Evolutionary conservation across 2,113 vertebrate species (phyloP).

Genomic region (Platysteira castanea): DNA sequence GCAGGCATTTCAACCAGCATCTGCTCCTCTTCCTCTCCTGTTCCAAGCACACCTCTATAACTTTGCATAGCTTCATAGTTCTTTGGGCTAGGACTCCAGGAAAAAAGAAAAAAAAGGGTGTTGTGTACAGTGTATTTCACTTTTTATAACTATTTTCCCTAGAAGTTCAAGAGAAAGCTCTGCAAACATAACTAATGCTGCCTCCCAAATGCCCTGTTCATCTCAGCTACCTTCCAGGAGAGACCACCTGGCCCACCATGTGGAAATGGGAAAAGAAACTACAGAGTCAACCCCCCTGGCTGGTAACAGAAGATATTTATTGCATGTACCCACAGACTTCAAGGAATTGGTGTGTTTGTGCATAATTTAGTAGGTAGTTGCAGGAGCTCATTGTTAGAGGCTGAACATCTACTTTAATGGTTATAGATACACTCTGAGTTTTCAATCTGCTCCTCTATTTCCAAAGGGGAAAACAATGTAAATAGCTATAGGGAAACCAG

Average conservation of each 20-base stretch:
- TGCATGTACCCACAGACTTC: neutral
- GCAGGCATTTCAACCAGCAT: neutral
- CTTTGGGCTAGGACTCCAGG: neutral
- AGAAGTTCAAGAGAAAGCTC: neutral
- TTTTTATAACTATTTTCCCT: neutral
- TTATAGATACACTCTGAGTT: slow-evolving; percentile 53
- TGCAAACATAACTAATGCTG: neutral
- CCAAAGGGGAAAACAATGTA: slow-evolving; percentile 4
- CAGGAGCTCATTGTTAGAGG: slow-evolving; percentile 50
- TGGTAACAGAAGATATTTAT: slow-evolving; percentile 16
- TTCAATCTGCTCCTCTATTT: slow-evolving; percentile 37
- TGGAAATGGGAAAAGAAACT: neutral
- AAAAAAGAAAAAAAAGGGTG: neutral
- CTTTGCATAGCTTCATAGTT: neutral
- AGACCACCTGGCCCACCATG: neutral
- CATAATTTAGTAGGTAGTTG: slow-evolving; percentile 59
- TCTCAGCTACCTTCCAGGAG: neutral
- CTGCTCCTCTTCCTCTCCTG: neutral
- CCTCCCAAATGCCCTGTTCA: neutral
- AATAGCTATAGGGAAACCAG: neutral
- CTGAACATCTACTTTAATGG: slow-evolving; percentile 56
- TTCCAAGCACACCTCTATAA: neutral
- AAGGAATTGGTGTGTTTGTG: slow-evolving; percentile 39
- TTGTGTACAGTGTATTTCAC: neutral
- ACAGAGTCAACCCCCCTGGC: neutral